Conservation (phyloP, 2,113 vertebrate genomes). For the Thamnophis sirtalis region DNA sequence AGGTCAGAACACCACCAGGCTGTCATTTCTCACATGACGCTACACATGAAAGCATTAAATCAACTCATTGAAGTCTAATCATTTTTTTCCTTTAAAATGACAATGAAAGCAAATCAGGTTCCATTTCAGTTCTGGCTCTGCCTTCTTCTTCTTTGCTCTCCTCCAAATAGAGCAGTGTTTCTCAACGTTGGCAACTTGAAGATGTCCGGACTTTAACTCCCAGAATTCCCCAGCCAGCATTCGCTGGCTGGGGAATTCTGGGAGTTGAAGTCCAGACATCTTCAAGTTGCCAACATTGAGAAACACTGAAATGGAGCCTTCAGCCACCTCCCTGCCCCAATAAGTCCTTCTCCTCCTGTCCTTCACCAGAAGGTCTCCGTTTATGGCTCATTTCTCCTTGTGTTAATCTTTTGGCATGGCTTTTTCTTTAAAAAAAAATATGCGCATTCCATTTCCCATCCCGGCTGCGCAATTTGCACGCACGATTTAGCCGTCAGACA, state of each 20-base stretch:
- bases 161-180: too few species aligned
- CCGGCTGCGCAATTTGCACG: neutral
- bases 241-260: too few species aligned
- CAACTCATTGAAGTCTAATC: neutral
- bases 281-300: too few species aligned
- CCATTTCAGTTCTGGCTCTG: neutral
- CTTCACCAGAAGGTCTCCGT: neutral
- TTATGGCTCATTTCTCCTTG: neutral
- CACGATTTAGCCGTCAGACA: neutral
- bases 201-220: too few species aligned
- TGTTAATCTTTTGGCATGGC: neutral
- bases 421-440: neutral
- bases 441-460: neutral
- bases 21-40: neutral
- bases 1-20: too few species aligned
- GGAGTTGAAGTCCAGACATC: too few species aligned
- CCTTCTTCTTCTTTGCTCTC: neutral
- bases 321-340: neutral
- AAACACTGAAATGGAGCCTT: too few species aligned
- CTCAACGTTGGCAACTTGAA: too few species aligned
- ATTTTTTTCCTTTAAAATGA: neutral
- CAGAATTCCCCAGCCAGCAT: too few species aligned
- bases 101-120: neutral
- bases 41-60: neutral
- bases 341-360: neutral